Evolutionary conservation across 2,888 invertebrate species (phyloP).

Genomic region (Aporophyla lueneburgensis): DNA sequence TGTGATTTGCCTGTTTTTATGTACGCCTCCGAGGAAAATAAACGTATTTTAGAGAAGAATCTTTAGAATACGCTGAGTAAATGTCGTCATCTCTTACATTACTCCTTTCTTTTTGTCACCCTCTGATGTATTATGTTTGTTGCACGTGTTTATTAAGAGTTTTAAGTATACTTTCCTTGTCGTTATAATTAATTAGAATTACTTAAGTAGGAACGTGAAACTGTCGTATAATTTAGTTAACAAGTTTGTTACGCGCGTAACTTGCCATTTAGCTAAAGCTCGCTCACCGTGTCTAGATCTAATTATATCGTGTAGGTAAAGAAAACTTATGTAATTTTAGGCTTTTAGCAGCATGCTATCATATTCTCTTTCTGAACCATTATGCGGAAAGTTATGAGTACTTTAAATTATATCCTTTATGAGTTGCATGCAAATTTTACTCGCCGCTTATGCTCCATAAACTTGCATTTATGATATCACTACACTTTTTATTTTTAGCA

Average conservation of each 20-base stretch:
- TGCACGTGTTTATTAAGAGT: constrained; percentile 62
- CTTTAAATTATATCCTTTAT: constrained; percentile 46
- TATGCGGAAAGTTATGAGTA: constrained; percentile 39
- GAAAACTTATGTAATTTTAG: constrained; percentile 66
- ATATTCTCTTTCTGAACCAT: constrained; percentile 50
- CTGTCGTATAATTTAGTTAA: constrained; percentile 80
- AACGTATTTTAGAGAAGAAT: constrained; percentile 82
- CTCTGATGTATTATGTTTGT: constrained; percentile 51
- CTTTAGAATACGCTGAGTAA: constrained; percentile 73
- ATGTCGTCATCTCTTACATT: constrained; percentile 60
- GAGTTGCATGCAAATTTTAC: constrained; percentile 36
- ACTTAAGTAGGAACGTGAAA: constrained; percentile 74
- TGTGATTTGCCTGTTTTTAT: constrained; percentile 89
- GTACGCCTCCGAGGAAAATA: constrained; percentile 80
- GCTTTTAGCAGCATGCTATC: constrained; percentile 64
- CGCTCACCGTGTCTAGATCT: constrained; percentile 69
- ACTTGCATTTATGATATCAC: constrained; percentile 7
- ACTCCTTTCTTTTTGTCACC: constrained; percentile 55
- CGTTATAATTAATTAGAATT: constrained; percentile 78
- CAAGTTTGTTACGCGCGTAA: constrained; percentile 77
- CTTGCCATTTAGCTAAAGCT: constrained; percentile 76
- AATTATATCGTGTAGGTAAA: constrained; percentile 70
- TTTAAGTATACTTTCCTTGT: constrained; percentile 71
- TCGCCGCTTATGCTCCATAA: neutral
- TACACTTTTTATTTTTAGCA: neutral